These are phyloP conservation scores for roundworm (Caenorhabditis elegans) DNA, from an alignment of 1,140 invertebrate genomes.

Conservation along the genomic window DNA sequence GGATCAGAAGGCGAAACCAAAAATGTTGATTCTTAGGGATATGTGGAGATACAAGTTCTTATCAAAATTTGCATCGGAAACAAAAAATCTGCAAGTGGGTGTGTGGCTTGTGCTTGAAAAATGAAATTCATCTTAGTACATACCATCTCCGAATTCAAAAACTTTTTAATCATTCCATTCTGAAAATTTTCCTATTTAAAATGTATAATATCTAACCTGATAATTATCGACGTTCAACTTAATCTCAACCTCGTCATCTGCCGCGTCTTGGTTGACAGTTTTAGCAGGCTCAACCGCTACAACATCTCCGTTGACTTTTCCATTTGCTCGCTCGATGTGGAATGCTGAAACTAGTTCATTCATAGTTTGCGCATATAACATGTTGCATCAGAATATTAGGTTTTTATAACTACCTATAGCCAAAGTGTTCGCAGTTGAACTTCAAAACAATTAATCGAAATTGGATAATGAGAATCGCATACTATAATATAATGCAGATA, in stretches of 20 bases:
- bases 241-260: constrained; percentile 44
- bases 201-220: neutral
- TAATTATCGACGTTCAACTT: constrained; percentile 44
- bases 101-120: too few species aligned
- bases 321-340: constrained; percentile 58
- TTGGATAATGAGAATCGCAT: too few species aligned
- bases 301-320: constrained; percentile 29
- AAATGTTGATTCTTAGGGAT: neutral
- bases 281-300: constrained; percentile 41
- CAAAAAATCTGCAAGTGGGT: neutral
- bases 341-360: constrained; percentile 31
- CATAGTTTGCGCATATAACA: neutral
- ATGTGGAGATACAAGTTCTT: neutral
- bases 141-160: neutral
- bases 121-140: too few species aligned
- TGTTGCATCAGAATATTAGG: too few species aligned
- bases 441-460: too few species aligned
- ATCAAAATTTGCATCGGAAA: neutral
- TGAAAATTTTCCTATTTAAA: neutral
- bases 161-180: neutral
- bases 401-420: too few species aligned
- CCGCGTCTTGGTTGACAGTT: constrained; percentile 35
- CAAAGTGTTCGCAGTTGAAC: too few species aligned
- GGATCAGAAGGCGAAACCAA: neutral
- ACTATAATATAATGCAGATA: too few species aligned